phyloP scores from a whole-genome alignment of 2,113 vertebrate species.

The Mus pahari region DNA sequence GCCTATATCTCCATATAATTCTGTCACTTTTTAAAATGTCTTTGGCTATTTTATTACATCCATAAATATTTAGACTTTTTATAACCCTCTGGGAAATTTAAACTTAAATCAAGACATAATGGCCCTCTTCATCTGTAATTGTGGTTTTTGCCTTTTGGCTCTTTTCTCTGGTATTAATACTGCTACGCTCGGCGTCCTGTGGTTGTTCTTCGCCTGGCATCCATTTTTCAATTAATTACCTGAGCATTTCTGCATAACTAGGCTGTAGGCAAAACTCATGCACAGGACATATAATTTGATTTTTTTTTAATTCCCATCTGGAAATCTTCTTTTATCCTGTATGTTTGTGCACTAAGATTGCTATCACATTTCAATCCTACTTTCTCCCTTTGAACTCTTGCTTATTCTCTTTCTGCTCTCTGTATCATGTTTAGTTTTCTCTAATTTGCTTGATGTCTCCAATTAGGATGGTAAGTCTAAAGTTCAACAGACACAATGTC shows the following conservation, averaged over 20 bases:
- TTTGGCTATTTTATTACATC: constrained; percentile 52
- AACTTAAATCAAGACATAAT: constrained; percentile 64
- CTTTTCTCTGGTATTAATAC: constrained; percentile 17
- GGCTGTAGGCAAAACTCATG: not conserved
- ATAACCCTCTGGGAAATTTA: constrained; percentile 51
- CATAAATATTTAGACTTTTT: constrained; percentile 63
- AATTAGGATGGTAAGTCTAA: not conserved
- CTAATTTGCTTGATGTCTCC: not conserved
- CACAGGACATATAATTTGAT: constrained; percentile 1
- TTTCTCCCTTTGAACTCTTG: not conserved
- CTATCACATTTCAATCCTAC: not conserved
- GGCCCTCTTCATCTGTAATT: constrained; percentile 12
- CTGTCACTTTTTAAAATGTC: constrained; percentile 30
- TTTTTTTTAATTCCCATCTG: not conserved
- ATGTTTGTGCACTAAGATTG: not conserved
- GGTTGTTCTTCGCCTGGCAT: not conserved
- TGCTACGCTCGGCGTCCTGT: not conserved
- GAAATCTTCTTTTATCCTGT: not conserved
- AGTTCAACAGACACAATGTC: not conserved
- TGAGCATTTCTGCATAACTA: not conserved
- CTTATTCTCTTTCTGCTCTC: not conserved
- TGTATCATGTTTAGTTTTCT: not conserved
- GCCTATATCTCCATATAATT: not conserved
- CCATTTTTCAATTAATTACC: constrained; percentile 45
- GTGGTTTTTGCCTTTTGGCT: constrained; percentile 40